Base-by-base conservation (phyloP, 2,113 vertebrate genomes). In the Nesogale talazaci region DNA sequence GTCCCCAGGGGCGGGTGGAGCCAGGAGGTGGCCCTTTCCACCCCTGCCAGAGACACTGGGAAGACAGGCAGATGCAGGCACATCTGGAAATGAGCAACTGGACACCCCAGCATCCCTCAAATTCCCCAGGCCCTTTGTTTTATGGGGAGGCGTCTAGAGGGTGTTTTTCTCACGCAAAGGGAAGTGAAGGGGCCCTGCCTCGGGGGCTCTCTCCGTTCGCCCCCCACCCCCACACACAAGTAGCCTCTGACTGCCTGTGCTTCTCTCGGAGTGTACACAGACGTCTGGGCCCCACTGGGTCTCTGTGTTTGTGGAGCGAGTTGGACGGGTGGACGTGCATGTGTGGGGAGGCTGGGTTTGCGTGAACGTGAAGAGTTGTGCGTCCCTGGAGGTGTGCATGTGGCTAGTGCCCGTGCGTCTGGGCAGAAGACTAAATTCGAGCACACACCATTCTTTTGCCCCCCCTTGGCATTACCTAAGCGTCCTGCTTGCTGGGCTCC, bases 71-170 rank as follows among this genome's bases (percentile, higher is more conserved):
- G 91, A 97, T 78, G 65, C 81, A 86, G 29, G 52, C 83, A 94
- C 96, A 96, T 96, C 96, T 97, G 95, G 94, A 95, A 94, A 77
- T 31, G 23, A 0, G 29, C 85, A 96, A 20, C 95, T 94, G 94
- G 96, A 94, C 95, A 96, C 82, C 91, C 90, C 42, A 90, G 83
- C 75, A 92, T 91, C 92, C 88, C 65, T 86, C 83, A 61, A 90
- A 74, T 85, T 84, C 91, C 57, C 82, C 61, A 46, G 85, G 93
- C 79, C 79, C 80, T 94, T 57, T 63, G 79, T 94, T 95, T 96
- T 94, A 93, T 83, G 52, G 83, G 90, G 88, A 94, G 88, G 85
- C 82, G 88, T 93, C 76, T 85, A 90, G 94, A 40, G 34, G 42
- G 89, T 70, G 70, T 87, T 94, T 86, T 69, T 83, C n/a, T 91